These are phyloP conservation scores for Stomorhina lunata DNA, from an alignment of 2,888 invertebrate genomes.

Conservation along the genomic window DNA sequence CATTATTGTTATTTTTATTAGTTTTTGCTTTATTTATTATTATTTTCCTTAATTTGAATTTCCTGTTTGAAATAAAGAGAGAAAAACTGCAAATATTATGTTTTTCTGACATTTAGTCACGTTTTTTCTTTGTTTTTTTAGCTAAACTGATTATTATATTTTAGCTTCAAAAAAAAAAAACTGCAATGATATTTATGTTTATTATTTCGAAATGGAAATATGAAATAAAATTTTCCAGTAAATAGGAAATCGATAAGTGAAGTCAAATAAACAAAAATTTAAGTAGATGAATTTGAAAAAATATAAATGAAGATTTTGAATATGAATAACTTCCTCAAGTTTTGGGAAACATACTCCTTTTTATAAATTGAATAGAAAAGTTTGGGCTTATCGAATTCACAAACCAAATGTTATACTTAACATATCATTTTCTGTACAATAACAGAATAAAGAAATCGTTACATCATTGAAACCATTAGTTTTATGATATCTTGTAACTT, in stretches of 20 bases:
- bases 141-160: constrained; percentile 31
- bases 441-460: no score
- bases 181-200: constrained; percentile 11
- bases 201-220: background rate
- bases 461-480: no score
- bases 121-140: constrained; percentile 47
- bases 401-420: no score
- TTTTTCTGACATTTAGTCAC: constrained; percentile 61
- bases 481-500: no score
- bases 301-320: no score
- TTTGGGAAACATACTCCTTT: no score
- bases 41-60: constrained; percentile 63
- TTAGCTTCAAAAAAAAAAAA: no score
- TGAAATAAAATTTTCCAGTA: constrained; percentile 1
- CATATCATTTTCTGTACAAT: no score
- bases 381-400: background rate
- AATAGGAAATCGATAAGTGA: constrained; percentile 21
- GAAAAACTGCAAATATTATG: constrained; percentile 32
- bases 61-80: constrained; percentile 56
- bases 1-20: constrained; percentile 46
- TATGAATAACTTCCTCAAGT: no score
- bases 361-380: background rate
- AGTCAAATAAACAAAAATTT: no score
- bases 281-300: no score
- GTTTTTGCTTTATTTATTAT: constrained; percentile 53